A percentile compares a stretch with the other conserved stretches of the same genome.
Evolutionary conservation across 2,113 vertebrate species (phyloP).

Genomic region (Upupa epops): DNA sequence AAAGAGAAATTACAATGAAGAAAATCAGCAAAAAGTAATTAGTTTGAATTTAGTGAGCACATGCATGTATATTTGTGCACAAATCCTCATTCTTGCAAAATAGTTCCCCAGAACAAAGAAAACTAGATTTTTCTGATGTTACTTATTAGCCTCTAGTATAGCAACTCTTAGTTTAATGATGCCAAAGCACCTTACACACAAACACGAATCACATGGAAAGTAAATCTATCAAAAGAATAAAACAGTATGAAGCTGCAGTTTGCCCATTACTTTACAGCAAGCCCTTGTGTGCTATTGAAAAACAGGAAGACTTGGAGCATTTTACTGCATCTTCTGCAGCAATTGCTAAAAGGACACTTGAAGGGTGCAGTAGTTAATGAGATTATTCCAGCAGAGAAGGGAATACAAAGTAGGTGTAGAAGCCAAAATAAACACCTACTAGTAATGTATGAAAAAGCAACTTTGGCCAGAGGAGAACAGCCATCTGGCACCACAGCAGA

Average conservation of each 20-base stretch:
- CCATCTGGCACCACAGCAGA: slow-evolving; percentile 17
- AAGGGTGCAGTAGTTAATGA: neutral
- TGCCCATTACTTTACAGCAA: neutral
- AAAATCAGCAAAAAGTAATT: neutral
- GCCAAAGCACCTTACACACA: neutral
- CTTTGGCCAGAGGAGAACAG: neutral
- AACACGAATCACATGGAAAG: neutral
- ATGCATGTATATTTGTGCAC: neutral
- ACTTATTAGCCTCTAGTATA: neutral
- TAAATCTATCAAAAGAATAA: neutral
- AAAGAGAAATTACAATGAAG: neutral
- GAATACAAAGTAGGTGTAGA: neutral
- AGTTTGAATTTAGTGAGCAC: neutral
- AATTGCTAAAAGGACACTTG: neutral
- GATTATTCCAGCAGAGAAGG: slow-evolving; percentile 3
- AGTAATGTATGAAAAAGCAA: neutral
- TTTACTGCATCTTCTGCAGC: slow-evolving; percentile 8
- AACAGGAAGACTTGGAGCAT: neutral
- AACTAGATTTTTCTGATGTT: neutral
- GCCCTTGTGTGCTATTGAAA: neutral
- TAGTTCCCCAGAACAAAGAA: neutral
- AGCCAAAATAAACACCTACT: neutral
- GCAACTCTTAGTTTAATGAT: neutral
- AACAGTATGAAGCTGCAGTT: neutral
- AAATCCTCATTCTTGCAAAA: neutral